These are phyloP conservation scores for Tympanuchus pallidicinctus DNA, from an alignment of 2,113 vertebrate genomes.

Conservation along the genomic window DNA sequence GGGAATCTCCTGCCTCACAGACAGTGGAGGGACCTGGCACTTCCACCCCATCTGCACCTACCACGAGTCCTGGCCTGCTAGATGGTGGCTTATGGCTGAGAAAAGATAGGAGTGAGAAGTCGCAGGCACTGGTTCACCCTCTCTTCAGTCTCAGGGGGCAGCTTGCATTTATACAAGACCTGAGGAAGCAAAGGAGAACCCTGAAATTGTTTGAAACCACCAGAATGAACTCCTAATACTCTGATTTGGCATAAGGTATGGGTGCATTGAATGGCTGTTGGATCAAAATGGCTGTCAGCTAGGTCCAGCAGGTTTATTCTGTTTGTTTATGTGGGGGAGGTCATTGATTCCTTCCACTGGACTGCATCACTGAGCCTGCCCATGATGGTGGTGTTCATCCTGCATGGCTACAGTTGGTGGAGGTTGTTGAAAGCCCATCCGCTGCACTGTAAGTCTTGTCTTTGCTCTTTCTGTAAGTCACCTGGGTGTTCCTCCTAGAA, in stretches of 20 bases:
- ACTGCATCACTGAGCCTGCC: accelerated
- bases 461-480: background rate
- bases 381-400: accelerated
- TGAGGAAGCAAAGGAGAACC: background rate
- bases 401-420: accelerated
- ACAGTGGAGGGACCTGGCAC: background rate
- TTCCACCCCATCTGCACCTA: background rate
- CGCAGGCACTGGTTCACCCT: background rate
- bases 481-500: background rate
- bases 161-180: background rate
- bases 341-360: background rate
- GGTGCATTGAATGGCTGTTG: background rate
- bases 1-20: background rate
- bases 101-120: background rate
- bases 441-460: background rate
- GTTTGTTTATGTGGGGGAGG: background rate
- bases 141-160: background rate
- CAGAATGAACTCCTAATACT: background rate
- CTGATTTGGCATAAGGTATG: background rate
- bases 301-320: background rate
- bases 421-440: background rate
- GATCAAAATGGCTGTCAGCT: background rate
- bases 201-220: background rate
- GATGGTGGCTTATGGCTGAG: background rate
- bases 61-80: background rate